phyloP scores from a whole-genome alignment of 2,888 invertebrate genomes.

The Eilema sororculum region DNA sequence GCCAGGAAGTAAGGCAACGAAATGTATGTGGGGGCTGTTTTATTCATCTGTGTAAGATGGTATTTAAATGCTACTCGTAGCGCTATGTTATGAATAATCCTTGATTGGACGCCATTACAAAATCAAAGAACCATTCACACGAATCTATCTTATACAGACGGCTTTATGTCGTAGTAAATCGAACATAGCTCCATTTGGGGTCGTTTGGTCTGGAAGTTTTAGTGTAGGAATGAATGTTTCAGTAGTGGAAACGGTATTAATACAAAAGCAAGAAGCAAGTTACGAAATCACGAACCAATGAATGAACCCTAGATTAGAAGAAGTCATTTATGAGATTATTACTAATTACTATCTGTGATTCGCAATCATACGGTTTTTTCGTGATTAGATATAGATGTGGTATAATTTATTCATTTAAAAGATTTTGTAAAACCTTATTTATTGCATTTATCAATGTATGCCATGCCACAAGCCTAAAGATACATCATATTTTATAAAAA shows the following conservation, averaged over 20 bases:
- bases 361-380: slow-evolving; percentile 3
- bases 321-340: slow-evolving; percentile 8
- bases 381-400: not conserved
- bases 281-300: not conserved
- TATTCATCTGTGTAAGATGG: slow-evolving; percentile 23
- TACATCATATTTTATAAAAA: not conserved
- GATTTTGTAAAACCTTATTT: not conserved
- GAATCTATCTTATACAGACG: not conserved
- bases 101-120: slow-evolving; percentile 18
- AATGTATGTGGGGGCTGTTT: slow-evolving; percentile 30
- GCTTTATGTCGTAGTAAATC: not conserved
- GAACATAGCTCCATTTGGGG: not conserved
- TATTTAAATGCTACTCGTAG: slow-evolving; percentile 17
- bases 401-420: too few relatives aligned
- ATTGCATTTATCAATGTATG: not conserved
- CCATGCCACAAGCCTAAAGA: not conserved
- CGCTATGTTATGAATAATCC: slow-evolving; percentile 16
- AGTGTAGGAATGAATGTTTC: slow-evolving; percentile 10
- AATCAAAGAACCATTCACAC: slow-evolving; percentile 11
- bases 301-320: not conserved
- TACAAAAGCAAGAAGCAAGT: not conserved
- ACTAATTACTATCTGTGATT: slow-evolving; percentile 7
- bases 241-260: not conserved
- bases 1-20: slow-evolving; percentile 39
- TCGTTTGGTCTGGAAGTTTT: not conserved